A percentile compares a stretch with the other conserved stretches of the same genome.
phyloP scores from a whole-genome alignment of 2,113 vertebrate species.

The Otus sunia region DNA sequence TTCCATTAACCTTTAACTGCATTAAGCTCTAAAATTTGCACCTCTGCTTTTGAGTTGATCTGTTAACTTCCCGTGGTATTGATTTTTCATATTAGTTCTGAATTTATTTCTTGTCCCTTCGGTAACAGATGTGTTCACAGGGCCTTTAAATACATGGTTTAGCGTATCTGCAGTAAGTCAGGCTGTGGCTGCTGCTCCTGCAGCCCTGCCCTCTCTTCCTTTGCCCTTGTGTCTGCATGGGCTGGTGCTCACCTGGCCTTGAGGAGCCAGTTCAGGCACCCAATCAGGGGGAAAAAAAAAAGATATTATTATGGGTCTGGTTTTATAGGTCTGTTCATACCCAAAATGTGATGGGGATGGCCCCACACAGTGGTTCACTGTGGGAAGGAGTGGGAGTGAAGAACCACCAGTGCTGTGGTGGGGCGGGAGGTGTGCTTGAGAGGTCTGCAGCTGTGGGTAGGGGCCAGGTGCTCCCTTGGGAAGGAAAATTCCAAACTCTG shows the following conservation, averaged over 20 bases:
- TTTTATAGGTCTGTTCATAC: neutral
- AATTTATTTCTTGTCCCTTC: neutral
- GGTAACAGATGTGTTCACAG: neutral
- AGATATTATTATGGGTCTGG: neutral
- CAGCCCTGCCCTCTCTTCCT: neutral
- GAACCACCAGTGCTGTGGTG: neutral
- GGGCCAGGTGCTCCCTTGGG: neutral
- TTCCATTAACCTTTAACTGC: neutral
- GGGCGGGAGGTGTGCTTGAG: neutral
- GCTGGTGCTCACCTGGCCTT: neutral
- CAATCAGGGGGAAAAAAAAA: neutral
- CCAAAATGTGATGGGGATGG: neutral
- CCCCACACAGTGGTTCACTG: neutral
- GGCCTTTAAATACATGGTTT: neutral
- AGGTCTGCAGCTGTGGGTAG: neutral
- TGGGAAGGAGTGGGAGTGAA: neutral
- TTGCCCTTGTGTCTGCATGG: accelerated
- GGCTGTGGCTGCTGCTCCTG: neutral
- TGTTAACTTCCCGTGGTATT: neutral
- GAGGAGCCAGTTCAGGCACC: neutral
- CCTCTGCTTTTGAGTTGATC: neutral
- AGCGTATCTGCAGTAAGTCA: neutral
- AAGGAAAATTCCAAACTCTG: neutral
- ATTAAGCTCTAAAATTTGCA: neutral
- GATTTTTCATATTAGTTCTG: neutral